Evolutionary conservation across 2,797 vertebrate genomes (phyloP).

Genomic region (Potorous gilbertii): DNA sequence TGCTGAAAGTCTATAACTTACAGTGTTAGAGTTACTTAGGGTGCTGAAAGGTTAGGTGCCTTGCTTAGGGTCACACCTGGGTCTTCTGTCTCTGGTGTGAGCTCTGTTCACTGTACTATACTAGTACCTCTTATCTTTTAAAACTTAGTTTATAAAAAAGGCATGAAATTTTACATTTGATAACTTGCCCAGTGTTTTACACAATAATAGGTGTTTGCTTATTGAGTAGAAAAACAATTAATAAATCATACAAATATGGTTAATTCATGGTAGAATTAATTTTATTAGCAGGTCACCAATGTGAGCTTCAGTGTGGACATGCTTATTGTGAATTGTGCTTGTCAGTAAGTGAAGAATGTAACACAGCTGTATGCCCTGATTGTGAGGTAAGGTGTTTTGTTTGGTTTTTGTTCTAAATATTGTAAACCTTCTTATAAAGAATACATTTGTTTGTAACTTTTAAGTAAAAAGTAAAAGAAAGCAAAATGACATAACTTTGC

Average conservation of each 20-base stretch:
- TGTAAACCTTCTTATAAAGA: slow-evolving; percentile 20
- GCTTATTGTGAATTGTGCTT: slow-evolving; percentile 76
- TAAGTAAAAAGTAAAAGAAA: slow-evolving; percentile 59
- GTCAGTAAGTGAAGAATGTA: slow-evolving; percentile 65
- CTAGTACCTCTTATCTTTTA: neutral
- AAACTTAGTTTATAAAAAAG: neutral
- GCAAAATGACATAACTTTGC: slow-evolving; percentile 1
- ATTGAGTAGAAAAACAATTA: neutral
- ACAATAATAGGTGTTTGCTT: neutral
- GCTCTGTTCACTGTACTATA: neutral
- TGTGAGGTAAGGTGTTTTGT: slow-evolving; percentile 75
- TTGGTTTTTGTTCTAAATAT: neutral
- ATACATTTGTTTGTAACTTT: slow-evolving; percentile 18
- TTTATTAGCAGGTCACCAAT: slow-evolving; percentile 66
- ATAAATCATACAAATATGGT: neutral
- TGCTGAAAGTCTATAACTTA: neutral
- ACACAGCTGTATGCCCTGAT: slow-evolving; percentile 65
- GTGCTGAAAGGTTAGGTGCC: neutral
- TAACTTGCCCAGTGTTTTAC: neutral
- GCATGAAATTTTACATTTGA: neutral
- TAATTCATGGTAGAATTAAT: slow-evolving; percentile 69
- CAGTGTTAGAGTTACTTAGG: neutral
- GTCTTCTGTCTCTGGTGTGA: neutral
- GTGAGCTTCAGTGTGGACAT: slow-evolving; percentile 74
- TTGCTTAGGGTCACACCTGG: neutral